Percentiles rank a stretch among this genome's conserved stretches.
phyloP scores from a whole-genome alignment of 2,888 invertebrate species.

The Drosophila limbata region DNA sequence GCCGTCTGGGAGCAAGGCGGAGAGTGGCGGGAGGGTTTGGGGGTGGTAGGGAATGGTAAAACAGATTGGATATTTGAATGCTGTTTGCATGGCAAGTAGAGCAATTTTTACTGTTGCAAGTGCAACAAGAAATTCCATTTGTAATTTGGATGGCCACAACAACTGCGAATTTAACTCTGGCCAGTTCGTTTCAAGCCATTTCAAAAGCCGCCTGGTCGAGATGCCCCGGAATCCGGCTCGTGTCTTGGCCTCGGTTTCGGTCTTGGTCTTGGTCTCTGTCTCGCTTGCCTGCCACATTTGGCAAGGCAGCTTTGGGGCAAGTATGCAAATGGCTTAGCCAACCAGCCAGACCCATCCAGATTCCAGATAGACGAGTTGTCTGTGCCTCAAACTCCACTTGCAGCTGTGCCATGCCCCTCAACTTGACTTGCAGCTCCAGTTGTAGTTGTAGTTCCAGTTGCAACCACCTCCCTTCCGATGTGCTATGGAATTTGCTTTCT shows the following conservation, averaged over 20 bases:
- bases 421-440: not conserved
- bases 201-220: constrained; percentile 14
- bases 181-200: constrained; percentile 39
- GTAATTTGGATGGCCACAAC: constrained; percentile 22
- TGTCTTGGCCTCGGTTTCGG: not conserved
- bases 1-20: not conserved
- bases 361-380: constrained; percentile 44
- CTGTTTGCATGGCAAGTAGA: constrained; percentile 37
- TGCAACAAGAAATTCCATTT: constrained; percentile 58
- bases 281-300: constrained; percentile 42
- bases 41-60: not conserved
- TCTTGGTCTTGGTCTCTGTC: not conserved
- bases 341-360: constrained; percentile 20
- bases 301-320: constrained; percentile 64
- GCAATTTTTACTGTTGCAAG: constrained; percentile 68
- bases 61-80: constrained; percentile 28
- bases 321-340: constrained; percentile 70
- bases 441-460: no score
- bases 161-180: constrained; percentile 34
- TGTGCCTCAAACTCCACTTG: constrained; percentile 5
- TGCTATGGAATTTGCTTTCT: constrained; percentile 75
- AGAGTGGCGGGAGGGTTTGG: not conserved
- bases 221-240: constrained; percentile 34
- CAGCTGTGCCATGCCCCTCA: constrained; percentile 15
- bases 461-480: constrained; percentile 11